Conservation (phyloP, 2,797 vertebrate genomes). For the Myotis vivesi region DNA sequence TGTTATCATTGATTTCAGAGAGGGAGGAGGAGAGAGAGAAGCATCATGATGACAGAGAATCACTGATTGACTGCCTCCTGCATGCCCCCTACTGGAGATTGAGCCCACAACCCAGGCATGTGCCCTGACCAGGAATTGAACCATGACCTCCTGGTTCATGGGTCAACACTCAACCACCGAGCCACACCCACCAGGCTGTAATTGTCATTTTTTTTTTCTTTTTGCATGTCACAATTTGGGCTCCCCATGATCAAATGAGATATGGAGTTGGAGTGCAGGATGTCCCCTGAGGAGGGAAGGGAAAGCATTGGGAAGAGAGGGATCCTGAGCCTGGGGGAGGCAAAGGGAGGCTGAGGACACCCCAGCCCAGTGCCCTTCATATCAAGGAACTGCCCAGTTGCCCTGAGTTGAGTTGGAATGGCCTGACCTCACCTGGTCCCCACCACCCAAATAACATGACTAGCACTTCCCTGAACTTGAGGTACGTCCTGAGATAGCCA, state of each 20-base stretch:
- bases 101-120: no score
- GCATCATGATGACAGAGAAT: no score
- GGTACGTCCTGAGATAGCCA: accelerated
- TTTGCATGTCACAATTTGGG: background rate
- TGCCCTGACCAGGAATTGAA: no score
- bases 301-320: accelerated
- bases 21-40: no score
- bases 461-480: background rate
- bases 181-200: background rate
- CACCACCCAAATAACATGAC: accelerated
- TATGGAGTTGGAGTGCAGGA: background rate
- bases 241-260: background rate
- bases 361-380: background rate
- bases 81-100: no score
- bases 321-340: accelerated
- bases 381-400: background rate
- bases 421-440: accelerated
- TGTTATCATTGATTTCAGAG: no score
- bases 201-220: background rate
- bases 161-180: background rate
- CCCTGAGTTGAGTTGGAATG: no score
- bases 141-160: background rate
- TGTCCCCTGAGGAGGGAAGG: accelerated
- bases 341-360: accelerated
- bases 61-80: no score